Percentiles rank a stretch among this genome's conserved stretches.
These are phyloP conservation scores for Argynnis bischoffii DNA, from an alignment of 2,888 invertebrate genomes.

Conservation along the genomic window DNA sequence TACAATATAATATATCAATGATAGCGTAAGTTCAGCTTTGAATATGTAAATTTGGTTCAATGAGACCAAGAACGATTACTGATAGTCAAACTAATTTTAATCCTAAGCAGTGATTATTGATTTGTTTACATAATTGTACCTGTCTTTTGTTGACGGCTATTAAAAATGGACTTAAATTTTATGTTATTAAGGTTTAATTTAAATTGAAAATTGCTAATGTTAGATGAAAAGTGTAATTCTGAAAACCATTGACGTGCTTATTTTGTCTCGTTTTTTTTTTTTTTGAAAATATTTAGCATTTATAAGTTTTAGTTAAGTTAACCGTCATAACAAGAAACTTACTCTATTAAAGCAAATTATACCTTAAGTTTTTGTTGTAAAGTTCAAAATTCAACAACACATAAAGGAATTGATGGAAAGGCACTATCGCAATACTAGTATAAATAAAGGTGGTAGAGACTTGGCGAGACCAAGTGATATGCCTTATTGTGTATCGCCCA, in stretches of 20 bases:
- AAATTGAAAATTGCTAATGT: too few relatives aligned
- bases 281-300: too few relatives aligned
- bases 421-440: slow-evolving; percentile 41
- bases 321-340: not conserved
- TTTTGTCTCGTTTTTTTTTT: too few relatives aligned
- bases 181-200: too few relatives aligned
- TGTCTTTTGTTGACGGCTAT: too few relatives aligned
- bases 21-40: slow-evolving; percentile 2
- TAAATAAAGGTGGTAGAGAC: slow-evolving; percentile 28
- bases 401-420: not conserved
- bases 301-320: too few relatives aligned
- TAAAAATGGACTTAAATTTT: too few relatives aligned
- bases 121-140: too few relatives aligned
- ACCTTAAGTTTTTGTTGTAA: slow-evolving; percentile 1
- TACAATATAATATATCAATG: too few relatives aligned
- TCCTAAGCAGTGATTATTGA: too few relatives aligned
- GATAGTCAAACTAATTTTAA: not conserved
- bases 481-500: slow-evolving; percentile 62
- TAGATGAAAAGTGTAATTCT: too few relatives aligned
- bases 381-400: slow-evolving; percentile 16
- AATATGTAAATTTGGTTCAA: slow-evolving; percentile 16
- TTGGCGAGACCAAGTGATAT: slow-evolving; percentile 50
- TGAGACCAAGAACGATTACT: slow-evolving; percentile 10
- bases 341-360: slow-evolving; percentile 9
- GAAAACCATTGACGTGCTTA: too few relatives aligned